Base-by-base conservation (phyloP, 2,113 vertebrate species). In the Petrocephalus zakoni region DNA sequence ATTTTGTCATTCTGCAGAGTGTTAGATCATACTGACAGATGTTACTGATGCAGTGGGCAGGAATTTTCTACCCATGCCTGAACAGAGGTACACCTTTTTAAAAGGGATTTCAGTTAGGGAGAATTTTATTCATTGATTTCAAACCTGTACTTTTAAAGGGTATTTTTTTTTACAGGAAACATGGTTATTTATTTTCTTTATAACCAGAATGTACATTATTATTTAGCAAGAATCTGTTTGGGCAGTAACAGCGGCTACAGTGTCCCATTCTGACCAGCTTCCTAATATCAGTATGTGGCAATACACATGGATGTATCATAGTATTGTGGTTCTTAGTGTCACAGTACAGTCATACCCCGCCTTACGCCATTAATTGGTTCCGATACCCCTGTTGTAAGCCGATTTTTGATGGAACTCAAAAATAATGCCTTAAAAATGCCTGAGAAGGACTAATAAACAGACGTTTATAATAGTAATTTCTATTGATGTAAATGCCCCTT, bases 71-170 rank as follows among this genome's bases (percentile, higher is more conserved):
- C 22, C 46, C 82, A 47, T 84, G 82, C 82, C 21, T 49, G 42
- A 83, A 42, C 37, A 49, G 81, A 84, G 82, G 42, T 84, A 51
- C 82, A 49, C 82, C 49, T n/a, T 47, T 84, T 84, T 84, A 84
- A 75, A 34, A 75, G 78, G 46, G 78, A 82, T 82, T 47, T 46
- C 46, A 42, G 37, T 82, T 47, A 64, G 58, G 58, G n/a, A 64
- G n/a, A 25, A 64, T 64, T 64, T 64, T 64, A 75, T 37, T 37
- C 0, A 37, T n/a, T 47, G 21, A 49, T 84, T 84, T 10, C 21
- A 84, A 52, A 1, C 7, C 5, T 0, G 9, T 11, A 84, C 7
- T n/a, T 22, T 49, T 84, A 51, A n/a, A 49, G 19, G 15, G n/a
- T 8, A 84, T 47, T 47, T 52, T 47, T 52, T 49, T 47, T 82